Evolutionary conservation across 2,113 vertebrate species (phyloP), one percentile per base, ranked within the genome.

Genomic region (Albula goreensis): DNA sequence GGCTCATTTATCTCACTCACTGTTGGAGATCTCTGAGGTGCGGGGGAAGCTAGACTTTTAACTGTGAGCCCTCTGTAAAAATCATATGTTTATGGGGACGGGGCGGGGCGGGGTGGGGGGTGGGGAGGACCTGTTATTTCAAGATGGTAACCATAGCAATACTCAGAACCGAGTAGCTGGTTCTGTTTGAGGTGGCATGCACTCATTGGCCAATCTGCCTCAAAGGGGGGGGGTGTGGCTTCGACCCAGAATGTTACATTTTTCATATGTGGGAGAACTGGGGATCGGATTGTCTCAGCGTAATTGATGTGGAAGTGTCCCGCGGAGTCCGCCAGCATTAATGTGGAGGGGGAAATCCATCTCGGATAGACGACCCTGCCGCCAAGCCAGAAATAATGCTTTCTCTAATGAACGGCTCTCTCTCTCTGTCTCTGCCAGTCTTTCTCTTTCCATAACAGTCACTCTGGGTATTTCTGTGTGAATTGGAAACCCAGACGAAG

Each of bases 141-240:
- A 3, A 31, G 50, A n/a, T 63, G n/a, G 49, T 84, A 74, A 77
- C 83, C 83, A 52, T 84, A 51, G 66, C 8, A 25, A 84, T 84
- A 10, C 3, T 66, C 49, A 48, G 83, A 84, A 57, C 50, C 11
- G 57, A 52, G 50, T 22, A 25, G 50, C 9, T 63, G 0, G 12
- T 74, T 31, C 25, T 31, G n/a, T 74, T 9, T 74, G 70, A 25
- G n/a, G 70, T 74, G 70, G 70, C n/a, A 0, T 10, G 2, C 2
- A 31, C 11, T 31, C 5, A 74, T 74, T n/a, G 70, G 22, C n/a
- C 31, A 12, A 12, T 56, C 12, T 56, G 53, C 6, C 12, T 56
- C 6, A 12, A 56, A 12, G 53, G 53, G 53, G 53, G 53, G 31
- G 31, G 31, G 31, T 41, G 31, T 31, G 70, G 70, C 5, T 74